phyloP scores from a whole-genome alignment of 2,888 invertebrate species.

The Trichacis sp. region DNA sequence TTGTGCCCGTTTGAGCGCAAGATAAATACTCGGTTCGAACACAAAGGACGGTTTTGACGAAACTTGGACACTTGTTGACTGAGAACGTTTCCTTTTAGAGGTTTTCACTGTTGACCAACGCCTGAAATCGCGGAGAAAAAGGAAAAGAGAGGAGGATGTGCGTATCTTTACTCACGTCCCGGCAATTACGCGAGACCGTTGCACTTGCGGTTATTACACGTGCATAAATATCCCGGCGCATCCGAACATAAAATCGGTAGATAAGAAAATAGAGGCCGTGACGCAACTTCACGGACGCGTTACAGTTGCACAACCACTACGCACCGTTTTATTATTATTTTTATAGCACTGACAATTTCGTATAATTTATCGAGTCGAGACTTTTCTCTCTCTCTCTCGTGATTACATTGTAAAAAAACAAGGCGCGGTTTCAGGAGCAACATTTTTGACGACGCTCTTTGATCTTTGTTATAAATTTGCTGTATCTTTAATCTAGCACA shows the following conservation, averaged over 20 bases:
- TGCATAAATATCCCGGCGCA: slow-evolving; percentile 18
- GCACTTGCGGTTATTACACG: slow-evolving; percentile 25
- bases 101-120: background rate
- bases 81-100: background rate
- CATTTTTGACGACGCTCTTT: too few relatives aligned
- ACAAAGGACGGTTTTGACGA: too few relatives aligned
- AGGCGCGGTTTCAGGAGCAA: too few relatives aligned
- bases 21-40: background rate
- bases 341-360: too few relatives aligned
- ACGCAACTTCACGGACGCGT: slow-evolving; percentile 13
- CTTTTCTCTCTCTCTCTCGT: too few relatives aligned
- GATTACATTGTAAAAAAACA: too few relatives aligned
- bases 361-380: too few relatives aligned
- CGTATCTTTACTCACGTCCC: slow-evolving; percentile 9
- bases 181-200: slow-evolving; percentile 23
- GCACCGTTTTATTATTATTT: too few relatives aligned
- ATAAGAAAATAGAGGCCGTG: slow-evolving; percentile 26
- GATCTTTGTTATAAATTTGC: too few relatives aligned
- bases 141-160: slow-evolving; percentile 17
- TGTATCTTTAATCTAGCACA: too few relatives aligned
- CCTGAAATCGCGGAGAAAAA: background rate
- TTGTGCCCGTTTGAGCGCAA: background rate
- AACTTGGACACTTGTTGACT: background rate
- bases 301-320: too few relatives aligned
- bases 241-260: slow-evolving; percentile 17